Conservation (phyloP, 2,113 vertebrate genomes). For the Mus pahari region DNA sequence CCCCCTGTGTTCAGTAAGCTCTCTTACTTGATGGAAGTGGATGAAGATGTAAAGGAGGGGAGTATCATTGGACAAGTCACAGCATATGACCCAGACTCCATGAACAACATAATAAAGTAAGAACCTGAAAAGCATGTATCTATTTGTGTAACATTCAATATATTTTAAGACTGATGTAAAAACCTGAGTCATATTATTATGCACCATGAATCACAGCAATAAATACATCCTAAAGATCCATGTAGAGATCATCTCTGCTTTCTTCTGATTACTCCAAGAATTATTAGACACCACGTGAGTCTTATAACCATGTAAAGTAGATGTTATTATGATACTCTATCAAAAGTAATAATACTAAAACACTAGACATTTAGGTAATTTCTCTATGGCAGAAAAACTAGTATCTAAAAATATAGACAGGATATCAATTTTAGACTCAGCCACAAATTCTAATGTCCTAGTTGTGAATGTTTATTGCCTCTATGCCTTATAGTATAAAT, state of each 20-base stretch:
- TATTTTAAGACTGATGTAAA: background rate
- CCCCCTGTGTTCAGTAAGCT: slow-evolving; percentile 93
- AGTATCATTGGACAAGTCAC: slow-evolving; percentile 93
- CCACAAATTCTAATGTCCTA: background rate
- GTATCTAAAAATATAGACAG: background rate
- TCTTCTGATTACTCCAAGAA: background rate
- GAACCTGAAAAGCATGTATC: slow-evolving; percentile 54
- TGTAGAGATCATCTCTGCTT: background rate
- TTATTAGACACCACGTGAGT: background rate
- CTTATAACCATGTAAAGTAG: background rate
- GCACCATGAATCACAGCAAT: background rate
- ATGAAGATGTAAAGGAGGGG: slow-evolving; percentile 94
- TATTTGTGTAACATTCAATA: background rate
- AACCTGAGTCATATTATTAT: background rate
- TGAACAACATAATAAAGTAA: slow-evolving; percentile 94
- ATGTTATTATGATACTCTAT: background rate
- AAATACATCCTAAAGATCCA: background rate
- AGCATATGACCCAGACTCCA: slow-evolving; percentile 93
- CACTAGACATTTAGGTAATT: background rate
- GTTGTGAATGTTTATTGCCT: background rate
- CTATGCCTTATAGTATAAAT: background rate
- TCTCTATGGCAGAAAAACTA: background rate
- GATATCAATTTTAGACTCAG: background rate
- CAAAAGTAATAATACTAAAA: background rate
- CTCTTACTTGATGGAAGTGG: slow-evolving; percentile 95